A percentile compares a stretch with the other conserved stretches of the same genome.
phyloP scores from a whole-genome alignment of 2,113 vertebrate genomes.

The Elgaria multicarinata region DNA sequence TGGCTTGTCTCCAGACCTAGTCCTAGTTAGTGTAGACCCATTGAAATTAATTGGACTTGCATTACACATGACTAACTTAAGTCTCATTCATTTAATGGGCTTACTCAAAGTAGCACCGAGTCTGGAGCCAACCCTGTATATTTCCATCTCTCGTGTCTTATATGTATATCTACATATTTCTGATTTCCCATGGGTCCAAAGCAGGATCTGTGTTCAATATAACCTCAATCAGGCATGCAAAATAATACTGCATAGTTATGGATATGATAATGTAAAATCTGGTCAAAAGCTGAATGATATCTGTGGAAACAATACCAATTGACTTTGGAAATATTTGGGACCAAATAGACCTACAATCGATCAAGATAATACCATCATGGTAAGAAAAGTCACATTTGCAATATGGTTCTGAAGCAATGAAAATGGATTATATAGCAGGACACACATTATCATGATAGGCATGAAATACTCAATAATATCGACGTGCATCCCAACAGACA shows the following conservation, averaged over 20 bases:
- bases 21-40: too few relatives aligned
- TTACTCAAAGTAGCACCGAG: too few relatives aligned
- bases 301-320: not conserved
- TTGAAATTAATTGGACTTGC: too few relatives aligned
- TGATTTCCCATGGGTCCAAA: not conserved
- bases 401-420: conserved; percentile 9
- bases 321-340: not conserved
- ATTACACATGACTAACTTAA: too few relatives aligned
- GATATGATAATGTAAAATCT: not conserved
- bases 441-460: not conserved
- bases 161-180: not conserved
- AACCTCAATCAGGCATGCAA: not conserved
- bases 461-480: not conserved
- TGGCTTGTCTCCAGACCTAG: too few relatives aligned
- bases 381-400: conserved; percentile 30
- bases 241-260: conserved; percentile 13
- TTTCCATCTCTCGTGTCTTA: not conserved
- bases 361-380: not conserved
- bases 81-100: too few relatives aligned
- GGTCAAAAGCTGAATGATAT: not conserved
- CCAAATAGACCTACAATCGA: not conserved
- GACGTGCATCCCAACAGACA: conserved; percentile 16
- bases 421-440: not conserved
- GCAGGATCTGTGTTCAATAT: not conserved
- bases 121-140: not conserved